phyloP scores from a whole-genome alignment of 2,888 invertebrate species.

The Oeneis ivallda region DNA sequence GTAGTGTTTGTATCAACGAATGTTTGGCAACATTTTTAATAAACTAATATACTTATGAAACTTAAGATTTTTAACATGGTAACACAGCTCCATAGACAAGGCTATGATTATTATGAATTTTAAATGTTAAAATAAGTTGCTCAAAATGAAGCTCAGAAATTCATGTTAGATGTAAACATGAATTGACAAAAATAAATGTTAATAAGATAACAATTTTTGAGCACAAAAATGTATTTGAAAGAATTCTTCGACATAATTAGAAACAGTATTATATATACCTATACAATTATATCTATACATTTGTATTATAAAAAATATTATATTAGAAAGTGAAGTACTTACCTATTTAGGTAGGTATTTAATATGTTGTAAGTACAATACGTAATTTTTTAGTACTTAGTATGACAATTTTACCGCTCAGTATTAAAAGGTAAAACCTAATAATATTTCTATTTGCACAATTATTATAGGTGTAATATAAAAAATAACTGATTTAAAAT shows the following conservation, averaged over 20 bases:
- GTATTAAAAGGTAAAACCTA: constrained; percentile 41
- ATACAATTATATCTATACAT: too few relatives aligned
- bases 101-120: not conserved
- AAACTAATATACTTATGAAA: too few relatives aligned
- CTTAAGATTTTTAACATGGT: not conserved
- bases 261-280: constrained; percentile 6
- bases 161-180: constrained; percentile 1
- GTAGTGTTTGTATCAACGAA: not conserved
- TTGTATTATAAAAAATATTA: not conserved
- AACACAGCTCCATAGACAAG: too few relatives aligned
- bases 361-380: not conserved
- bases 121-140: not conserved
- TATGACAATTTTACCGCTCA: constrained; percentile 70
- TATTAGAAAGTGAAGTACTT: not conserved
- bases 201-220: not conserved
- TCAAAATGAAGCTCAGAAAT: constrained; percentile 23
- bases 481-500: constrained; percentile 1
- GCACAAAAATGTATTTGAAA: constrained; percentile 6
- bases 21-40: not conserved
- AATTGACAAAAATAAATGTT: not conserved
- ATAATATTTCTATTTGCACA: constrained; percentile 16
- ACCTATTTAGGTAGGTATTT: not conserved
- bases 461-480: not conserved
- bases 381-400: not conserved
- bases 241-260: not conserved